Conservation (phyloP, 2,888 invertebrate genomes). For the Caenorhabditis sp. region DNA sequence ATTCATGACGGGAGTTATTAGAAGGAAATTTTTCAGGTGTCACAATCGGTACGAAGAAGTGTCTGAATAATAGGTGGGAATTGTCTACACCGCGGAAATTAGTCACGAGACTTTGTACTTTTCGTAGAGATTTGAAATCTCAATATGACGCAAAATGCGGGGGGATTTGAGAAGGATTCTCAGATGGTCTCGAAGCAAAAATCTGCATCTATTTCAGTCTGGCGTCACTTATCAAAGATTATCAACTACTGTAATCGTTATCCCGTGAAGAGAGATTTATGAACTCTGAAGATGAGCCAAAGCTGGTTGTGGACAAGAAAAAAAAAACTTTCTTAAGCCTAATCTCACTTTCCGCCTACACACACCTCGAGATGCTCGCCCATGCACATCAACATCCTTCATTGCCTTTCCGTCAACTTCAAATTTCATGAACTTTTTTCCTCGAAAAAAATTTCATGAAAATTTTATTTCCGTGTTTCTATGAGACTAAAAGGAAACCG, state of each 20-base stretch:
- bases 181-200: too few relatives aligned
- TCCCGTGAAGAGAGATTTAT: slow-evolving; percentile 19
- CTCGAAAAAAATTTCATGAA: background rate
- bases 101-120: slow-evolving; percentile 10
- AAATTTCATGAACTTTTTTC: slow-evolving; percentile 30
- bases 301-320: slow-evolving; percentile 5
- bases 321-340: slow-evolving; percentile 29
- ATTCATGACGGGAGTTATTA: slow-evolving; percentile 24
- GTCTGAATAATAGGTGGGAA: slow-evolving; percentile 20
- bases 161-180: background rate
- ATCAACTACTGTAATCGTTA: slow-evolving; percentile 24
- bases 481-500: background rate
- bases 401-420: slow-evolving; percentile 1
- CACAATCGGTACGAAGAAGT: background rate
- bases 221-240: background rate
- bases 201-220: background rate
- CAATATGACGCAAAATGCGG: background rate
- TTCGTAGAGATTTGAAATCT: background rate
- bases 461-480: slow-evolving; percentile 10
- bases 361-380: slow-evolving; percentile 30
- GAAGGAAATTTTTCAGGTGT: slow-evolving; percentile 27
- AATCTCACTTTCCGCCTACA: slow-evolving; percentile 52
- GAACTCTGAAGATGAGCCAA: slow-evolving; percentile 19
- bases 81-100: slow-evolving; percentile 12
- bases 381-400: slow-evolving; percentile 28